phyloP scores from a whole-genome alignment of 2,888 invertebrate genomes.

The Tineola bisselliella region DNA sequence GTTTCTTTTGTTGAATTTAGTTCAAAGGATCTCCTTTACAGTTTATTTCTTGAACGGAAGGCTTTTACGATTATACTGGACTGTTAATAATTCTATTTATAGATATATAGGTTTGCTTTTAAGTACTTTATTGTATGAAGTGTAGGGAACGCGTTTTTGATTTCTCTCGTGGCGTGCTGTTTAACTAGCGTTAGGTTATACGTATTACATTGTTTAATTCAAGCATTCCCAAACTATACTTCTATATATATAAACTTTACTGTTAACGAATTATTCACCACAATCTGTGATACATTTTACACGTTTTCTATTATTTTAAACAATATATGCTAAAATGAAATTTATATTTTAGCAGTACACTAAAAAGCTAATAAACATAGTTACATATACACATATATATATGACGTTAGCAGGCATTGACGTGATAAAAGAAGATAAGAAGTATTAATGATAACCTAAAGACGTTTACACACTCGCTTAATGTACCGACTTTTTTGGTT shows the following conservation, averaged over 20 bases:
- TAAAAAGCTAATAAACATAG: no score
- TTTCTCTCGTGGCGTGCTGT: neutral
- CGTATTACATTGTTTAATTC: no score
- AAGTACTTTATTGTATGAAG: neutral
- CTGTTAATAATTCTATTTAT: neutral
- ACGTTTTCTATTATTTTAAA: no score
- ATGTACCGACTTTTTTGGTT: no score
- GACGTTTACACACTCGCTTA: neutral
- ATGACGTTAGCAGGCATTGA: neutral
- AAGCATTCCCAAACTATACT: no score
- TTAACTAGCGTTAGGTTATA: neutral
- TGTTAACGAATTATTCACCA: no score
- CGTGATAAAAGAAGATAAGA: neutral
- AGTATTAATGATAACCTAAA: neutral
- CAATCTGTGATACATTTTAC: no score
- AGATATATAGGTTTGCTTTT: neutral
- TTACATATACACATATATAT: no score
- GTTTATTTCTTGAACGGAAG: neutral
- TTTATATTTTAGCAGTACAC: no score
- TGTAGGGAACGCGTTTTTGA: neutral
- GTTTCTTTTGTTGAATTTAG: constrained; percentile 30
- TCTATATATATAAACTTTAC: no score
- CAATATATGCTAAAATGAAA: no score
- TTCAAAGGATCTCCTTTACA: neutral
- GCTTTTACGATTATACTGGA: neutral